Conservation (phyloP, 2,113 vertebrate species). For the Corythornis madagascariensis region DNA sequence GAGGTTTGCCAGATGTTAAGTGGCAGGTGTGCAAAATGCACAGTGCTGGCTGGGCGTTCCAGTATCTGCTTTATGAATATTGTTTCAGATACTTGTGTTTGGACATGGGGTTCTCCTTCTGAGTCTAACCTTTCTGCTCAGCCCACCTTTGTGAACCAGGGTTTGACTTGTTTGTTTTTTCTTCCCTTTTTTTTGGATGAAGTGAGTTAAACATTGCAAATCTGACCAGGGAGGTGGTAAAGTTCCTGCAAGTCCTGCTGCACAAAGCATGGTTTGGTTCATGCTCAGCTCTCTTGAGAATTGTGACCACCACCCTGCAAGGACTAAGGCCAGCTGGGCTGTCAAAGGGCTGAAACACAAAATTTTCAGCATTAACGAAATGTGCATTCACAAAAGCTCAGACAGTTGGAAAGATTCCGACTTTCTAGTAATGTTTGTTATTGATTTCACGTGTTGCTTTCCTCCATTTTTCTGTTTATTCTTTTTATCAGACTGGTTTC, state of each 20-base stretch:
- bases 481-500: slow-evolving; percentile 12
- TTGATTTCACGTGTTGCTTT: not conserved
- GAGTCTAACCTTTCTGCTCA: not conserved
- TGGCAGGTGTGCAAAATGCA: not conserved
- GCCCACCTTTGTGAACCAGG: not conserved
- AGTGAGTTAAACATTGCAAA: not conserved
- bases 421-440: slow-evolving; percentile 7
- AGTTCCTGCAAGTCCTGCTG: not conserved
- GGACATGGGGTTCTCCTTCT: not conserved
- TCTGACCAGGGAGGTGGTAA: not conserved
- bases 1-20: not conserved
- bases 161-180: not conserved
- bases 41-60: not conserved
- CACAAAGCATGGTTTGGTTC: not conserved
- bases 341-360: not conserved
- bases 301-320: not conserved
- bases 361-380: not conserved
- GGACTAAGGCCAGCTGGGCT: not conserved
- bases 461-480: not conserved
- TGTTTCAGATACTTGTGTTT: not conserved
- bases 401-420: not conserved
- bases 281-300: not conserved
- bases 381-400: not conserved
- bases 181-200: not conserved
- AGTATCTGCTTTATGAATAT: not conserved